These are phyloP conservation scores for Melanerpes aurifrons DNA, from an alignment of 2,113 vertebrate species.

Conservation along the genomic window DNA sequence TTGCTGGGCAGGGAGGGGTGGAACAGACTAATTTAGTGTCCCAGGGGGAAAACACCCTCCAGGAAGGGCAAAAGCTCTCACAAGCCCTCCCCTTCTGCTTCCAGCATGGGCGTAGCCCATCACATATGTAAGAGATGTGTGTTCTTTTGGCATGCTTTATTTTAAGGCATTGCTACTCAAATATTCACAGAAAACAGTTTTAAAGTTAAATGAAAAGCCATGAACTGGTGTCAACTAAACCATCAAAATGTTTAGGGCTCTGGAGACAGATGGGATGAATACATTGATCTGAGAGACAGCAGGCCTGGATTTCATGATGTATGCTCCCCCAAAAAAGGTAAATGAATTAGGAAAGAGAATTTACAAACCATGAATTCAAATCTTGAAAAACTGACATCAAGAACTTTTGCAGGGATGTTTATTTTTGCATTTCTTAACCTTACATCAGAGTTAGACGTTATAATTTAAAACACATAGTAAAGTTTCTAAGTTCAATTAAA, in stretches of 20 bases:
- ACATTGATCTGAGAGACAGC: neutral
- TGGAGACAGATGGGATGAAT: neutral
- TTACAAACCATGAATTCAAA: neutral
- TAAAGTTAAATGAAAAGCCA: conserved; percentile 1
- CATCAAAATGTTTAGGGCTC: neutral
- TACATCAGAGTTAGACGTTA: neutral
- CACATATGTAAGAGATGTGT: neutral
- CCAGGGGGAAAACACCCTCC: too few relatives aligned
- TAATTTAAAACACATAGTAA: neutral
- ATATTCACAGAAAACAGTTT: neutral
- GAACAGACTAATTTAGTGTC: too few relatives aligned
- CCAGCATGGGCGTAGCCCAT: too few relatives aligned
- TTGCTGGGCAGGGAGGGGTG: too few relatives aligned
- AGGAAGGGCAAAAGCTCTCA: too few relatives aligned
- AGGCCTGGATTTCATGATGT: neutral
- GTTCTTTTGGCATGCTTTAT: neutral
- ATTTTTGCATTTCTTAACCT: neutral
- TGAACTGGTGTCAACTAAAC: neutral
- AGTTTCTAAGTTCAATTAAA: neutral
- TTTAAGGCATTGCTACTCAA: neutral
- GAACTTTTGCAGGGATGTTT: neutral
- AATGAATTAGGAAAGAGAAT: neutral
- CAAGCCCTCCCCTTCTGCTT: too few relatives aligned
- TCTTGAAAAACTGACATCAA: neutral
- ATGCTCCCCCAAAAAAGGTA: neutral